Conservation (phyloP, 2,888 invertebrate species). For the Meiosimyza decipiens region DNA sequence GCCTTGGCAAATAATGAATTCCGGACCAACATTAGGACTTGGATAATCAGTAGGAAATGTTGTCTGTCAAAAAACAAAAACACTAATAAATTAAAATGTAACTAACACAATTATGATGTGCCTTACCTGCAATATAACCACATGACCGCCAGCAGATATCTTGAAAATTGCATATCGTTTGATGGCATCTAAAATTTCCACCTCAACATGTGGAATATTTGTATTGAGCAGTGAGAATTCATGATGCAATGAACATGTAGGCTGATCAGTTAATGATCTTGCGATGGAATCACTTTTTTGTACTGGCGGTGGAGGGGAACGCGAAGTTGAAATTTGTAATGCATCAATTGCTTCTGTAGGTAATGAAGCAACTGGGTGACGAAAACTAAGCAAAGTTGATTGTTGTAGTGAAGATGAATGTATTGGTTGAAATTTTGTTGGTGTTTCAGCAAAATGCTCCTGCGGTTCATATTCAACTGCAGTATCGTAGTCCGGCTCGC, state of each 20-base stretch:
- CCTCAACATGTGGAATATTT: constrained; percentile 78
- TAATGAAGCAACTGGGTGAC: constrained; percentile 49
- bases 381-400: constrained; percentile 27
- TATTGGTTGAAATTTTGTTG: constrained; percentile 52
- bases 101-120: not conserved
- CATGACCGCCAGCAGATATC: constrained; percentile 62
- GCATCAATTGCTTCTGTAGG: constrained; percentile 52
- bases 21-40: constrained; percentile 73
- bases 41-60: constrained; percentile 82
- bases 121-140: constrained; percentile 69
- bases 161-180: constrained; percentile 69
- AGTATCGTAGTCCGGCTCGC: constrained; percentile 70
- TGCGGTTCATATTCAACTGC: constrained; percentile 55
- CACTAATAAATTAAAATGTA: not conserved
- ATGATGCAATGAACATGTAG: constrained; percentile 72
- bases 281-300: constrained; percentile 53
- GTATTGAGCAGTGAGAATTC: constrained; percentile 82
- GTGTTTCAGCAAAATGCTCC: constrained; percentile 49
- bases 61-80: constrained; percentile 65
- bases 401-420: constrained; percentile 46
- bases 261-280: constrained; percentile 61
- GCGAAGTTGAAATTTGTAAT: constrained; percentile 57
- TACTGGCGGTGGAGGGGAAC: constrained; percentile 64
- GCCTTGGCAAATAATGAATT: constrained; percentile 76
- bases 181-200: constrained; percentile 69